Percentiles rank a stretch among this genome's conserved stretches.
phyloP scores from a whole-genome alignment of 2,113 vertebrate genomes.

The Glaucidium brasilianum region DNA sequence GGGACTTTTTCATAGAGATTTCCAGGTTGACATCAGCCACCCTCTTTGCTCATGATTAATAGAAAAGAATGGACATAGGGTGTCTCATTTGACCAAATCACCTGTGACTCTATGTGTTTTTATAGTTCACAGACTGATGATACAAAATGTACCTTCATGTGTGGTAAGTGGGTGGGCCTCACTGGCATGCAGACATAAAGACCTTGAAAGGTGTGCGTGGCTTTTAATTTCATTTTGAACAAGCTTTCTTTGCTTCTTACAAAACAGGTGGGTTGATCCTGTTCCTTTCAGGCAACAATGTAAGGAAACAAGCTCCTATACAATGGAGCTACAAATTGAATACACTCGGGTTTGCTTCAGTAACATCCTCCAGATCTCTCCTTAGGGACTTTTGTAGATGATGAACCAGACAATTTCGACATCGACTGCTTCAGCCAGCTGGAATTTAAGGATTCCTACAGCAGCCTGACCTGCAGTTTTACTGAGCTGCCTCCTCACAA shows the following conservation, averaged over 20 bases:
- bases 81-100: background rate
- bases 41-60: background rate
- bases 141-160: background rate
- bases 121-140: background rate
- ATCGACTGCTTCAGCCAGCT: constrained; percentile 72
- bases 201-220: background rate
- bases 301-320: background rate
- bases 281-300: background rate
- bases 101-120: background rate
- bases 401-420: constrained; percentile 63
- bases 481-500: constrained; percentile 32
- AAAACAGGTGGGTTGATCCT: background rate
- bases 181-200: background rate
- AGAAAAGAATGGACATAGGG: background rate
- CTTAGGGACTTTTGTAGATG: constrained; percentile 65
- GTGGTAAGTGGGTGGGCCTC: background rate
- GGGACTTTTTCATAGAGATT: background rate
- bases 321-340: background rate
- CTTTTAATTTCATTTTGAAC: background rate
- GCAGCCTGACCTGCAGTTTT: constrained; percentile 69
- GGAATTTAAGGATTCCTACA: constrained; percentile 16
- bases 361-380: constrained; percentile 1
- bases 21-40: background rate
- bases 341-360: background rate
- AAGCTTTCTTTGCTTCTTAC: background rate